Base-by-base conservation (phyloP, 2,888 invertebrate genomes). In the Drosophila anceps region DNA sequence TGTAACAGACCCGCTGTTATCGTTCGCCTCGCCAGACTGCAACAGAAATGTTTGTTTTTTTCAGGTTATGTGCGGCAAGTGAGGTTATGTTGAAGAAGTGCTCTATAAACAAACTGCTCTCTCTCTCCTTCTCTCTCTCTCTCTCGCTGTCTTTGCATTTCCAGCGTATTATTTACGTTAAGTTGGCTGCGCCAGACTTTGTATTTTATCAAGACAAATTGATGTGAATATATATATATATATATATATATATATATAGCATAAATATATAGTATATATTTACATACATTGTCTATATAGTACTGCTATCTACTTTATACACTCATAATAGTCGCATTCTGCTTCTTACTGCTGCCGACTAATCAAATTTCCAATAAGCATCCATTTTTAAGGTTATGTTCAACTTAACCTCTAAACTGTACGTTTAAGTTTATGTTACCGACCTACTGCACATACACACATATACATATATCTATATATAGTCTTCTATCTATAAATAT, bases 1-100 rank as follows among this genome's bases (percentile, higher is more conserved):
- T 44, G 82, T 81, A 91, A 91, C 91, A 87, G 91, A 80, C 84
- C 91, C 91, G 90, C 87, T 92, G 90, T 88, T 90, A 87, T 85
- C 89, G 75, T 73, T 91, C 64, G 76, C 15, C 43, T 81, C 83
- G 69, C 76, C 79, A 66, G 84, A 71, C 86, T 90, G 81, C 41
- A 54, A 51, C 15, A 31, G 48, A 48, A 58, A 53, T 37, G 2
- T 10, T 35, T 35, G 37, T 31, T 18, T 50, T 50, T 50, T 50
- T 50, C 48, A 54, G 54, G 55, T 68, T 68, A 55, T 53, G 54
- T 67, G 10, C 50, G 41, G 29, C 33, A 41, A 48, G 24, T 33
- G 57, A 43, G 57, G 57, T 57, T 57, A 57, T 13, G 57, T 43
- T 33, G 31, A 15, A 33, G 24, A 24, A 37, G 35, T 35, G 31